These are phyloP conservation scores for Drosophila flavopinicola DNA, from an alignment of 2,888 invertebrate species.

Conservation along the genomic window DNA sequence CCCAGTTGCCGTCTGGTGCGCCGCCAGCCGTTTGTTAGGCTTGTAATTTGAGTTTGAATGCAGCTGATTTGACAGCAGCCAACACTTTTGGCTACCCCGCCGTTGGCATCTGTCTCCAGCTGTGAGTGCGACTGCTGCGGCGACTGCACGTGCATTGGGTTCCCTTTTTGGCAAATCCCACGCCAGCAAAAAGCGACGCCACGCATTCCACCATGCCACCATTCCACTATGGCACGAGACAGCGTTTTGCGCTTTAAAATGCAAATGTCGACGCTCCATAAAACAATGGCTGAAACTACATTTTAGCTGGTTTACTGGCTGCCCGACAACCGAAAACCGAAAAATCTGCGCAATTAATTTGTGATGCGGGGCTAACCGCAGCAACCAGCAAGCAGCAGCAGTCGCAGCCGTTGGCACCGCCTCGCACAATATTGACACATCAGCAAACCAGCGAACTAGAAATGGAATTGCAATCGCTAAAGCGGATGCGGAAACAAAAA, in stretches of 20 bases:
- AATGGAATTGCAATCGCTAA: slow-evolving; percentile 69
- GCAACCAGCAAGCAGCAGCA: slow-evolving; percentile 48
- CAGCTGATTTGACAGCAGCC: slow-evolving; percentile 76
- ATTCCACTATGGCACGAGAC: neutral
- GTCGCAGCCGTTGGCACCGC: neutral
- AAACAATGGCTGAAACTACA: slow-evolving; percentile 49
- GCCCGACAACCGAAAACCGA: too few species aligned
- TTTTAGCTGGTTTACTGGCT: slow-evolving; percentile 36
- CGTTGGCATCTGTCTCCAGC: slow-evolving; percentile 64
- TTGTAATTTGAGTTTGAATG: slow-evolving; percentile 77
- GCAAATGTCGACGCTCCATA: slow-evolving; percentile 61
- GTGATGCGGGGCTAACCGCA: slow-evolving; percentile 76
- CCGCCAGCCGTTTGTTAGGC: slow-evolving; percentile 58
- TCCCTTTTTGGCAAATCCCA: slow-evolving; percentile 34
- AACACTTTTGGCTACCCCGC: slow-evolving; percentile 62
- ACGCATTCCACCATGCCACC: slow-evolving; percentile 42
- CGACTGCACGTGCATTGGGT: slow-evolving; percentile 60
- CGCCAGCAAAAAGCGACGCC: slow-evolving; percentile 30
- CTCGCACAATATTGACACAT: slow-evolving; percentile 79
- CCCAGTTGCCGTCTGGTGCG: slow-evolving; percentile 25
- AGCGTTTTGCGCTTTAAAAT: slow-evolving; percentile 53
- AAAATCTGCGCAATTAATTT: slow-evolving; percentile 79
- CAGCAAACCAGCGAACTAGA: slow-evolving; percentile 73
- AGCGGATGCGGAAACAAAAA: slow-evolving; percentile 55
- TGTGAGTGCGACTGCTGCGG: slow-evolving; percentile 34